These are phyloP conservation scores for Eustalomyia histrio DNA, from an alignment of 2,888 invertebrate genomes.

Conservation along the genomic window DNA sequence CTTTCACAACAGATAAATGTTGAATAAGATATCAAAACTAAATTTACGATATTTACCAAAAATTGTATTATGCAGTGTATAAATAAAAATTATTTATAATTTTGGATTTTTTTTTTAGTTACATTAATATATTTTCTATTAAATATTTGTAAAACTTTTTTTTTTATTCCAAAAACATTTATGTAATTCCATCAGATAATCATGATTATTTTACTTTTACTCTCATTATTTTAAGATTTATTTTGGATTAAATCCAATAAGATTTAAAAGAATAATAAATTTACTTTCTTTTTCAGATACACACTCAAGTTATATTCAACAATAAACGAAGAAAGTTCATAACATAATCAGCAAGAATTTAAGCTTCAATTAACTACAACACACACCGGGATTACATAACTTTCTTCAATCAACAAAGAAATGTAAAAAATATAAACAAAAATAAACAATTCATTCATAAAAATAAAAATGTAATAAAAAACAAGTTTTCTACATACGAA, in stretches of 20 bases:
- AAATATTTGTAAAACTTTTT: no score
- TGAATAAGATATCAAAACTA: no score
- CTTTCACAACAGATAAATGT: no score
- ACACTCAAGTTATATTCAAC: neutral
- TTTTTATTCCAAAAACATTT: neutral
- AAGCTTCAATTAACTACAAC: slow-evolving; percentile 50
- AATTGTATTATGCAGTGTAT: no score
- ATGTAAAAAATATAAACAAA: neutral
- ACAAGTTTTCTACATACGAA: slow-evolving; percentile 60
- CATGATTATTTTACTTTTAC: slow-evolving; percentile 35
- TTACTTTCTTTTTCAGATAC: slow-evolving; percentile 47
- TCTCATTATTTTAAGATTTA: slow-evolving; percentile 4
- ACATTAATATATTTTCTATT: no score
- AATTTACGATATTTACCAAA: no score
- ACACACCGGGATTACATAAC: slow-evolving; percentile 74
- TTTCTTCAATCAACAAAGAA: slow-evolving; percentile 60
- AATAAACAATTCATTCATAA: neutral
- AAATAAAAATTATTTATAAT: no score
- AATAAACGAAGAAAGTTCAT: slow-evolving; percentile 74
- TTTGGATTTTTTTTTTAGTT: no score
- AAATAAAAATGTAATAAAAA: slow-evolving; percentile 11
- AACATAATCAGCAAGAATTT: slow-evolving; percentile 65
- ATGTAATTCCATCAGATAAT: neutral
- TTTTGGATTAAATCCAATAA: neutral
- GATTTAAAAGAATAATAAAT: neutral